Base-by-base conservation (phyloP, 2,113 vertebrate genomes). In the Cyrtonyx montezumae region DNA sequence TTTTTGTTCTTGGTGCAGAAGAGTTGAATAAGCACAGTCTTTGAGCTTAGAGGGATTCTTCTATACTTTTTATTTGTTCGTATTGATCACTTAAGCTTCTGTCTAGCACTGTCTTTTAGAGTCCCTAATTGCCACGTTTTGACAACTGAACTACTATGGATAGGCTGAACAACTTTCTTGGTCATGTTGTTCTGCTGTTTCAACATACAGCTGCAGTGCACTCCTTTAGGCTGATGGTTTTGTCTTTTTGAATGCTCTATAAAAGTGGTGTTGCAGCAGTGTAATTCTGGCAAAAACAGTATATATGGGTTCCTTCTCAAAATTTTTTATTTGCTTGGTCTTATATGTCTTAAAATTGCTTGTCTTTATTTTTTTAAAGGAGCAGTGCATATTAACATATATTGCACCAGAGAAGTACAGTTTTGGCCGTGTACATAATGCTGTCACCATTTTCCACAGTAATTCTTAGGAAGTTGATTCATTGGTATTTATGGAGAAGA, bases 181-280 rank as follows among this genome's bases (percentile, higher is more conserved):
- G 2, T 67, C 19, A 8, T 36, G 5, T 10, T 2, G 2, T 66
- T 82, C 62, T 81, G 9, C 7, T 70, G 7, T 8, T 91, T 84
- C 51, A 46, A 45, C 37, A 14, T 43, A 20, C 21, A 7, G 2
- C 1, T 3, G 4, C 8, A 18, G 20, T 6, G 1, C 58, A 34
- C 21, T 51, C 8, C 17, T 80, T 59, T 70, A 43, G 7, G 13
- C 8, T 65, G 34, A 53, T 3, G 4, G 45, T 55, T 55, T 67
- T 73, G 25, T 49, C 22, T 66, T 46, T 61, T 58, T 40, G 3
- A 77, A 49, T 49, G 28, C 36, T 51, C 23, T 67, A 51, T 68
- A 53, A 48, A 82, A 83, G 48, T 25, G 2, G 2, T 45, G 7
- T 42, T 78, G 15, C 36, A 30, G 8, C 55, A 11, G 6, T 36